Conservation (phyloP, 2,888 invertebrate species). For the Nephrotoma appendiculata region DNA sequence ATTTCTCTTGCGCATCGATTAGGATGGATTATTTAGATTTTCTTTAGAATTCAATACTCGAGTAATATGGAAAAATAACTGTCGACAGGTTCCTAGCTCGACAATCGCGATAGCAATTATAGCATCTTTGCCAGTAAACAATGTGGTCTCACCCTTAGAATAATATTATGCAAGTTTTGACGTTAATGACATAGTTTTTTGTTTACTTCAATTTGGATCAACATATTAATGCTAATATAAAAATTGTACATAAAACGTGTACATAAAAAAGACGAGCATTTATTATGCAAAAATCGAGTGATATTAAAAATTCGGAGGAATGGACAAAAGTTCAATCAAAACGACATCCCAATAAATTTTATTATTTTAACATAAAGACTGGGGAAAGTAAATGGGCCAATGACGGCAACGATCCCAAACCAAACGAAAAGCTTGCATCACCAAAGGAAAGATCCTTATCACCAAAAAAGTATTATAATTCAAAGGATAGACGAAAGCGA, state of each 20-base stretch:
- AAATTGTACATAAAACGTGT: not conserved
- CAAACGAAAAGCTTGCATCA: not conserved
- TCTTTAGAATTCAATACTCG: too few relatives aligned
- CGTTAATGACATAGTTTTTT: not conserved
- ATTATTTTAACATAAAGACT: conserved; percentile 18
- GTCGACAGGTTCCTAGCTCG: too few relatives aligned
- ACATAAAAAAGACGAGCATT: not conserved
- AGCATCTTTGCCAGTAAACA: too few relatives aligned
- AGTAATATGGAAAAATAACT: too few relatives aligned
- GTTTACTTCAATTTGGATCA: not conserved
- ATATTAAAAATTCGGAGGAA: conserved; percentile 2
- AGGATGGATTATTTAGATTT: too few relatives aligned
- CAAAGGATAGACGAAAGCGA: not conserved
- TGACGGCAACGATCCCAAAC: conserved; percentile 5
- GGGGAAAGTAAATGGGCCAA: conserved; percentile 16
- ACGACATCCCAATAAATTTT: conserved; percentile 13
- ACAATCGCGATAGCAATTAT: too few relatives aligned
- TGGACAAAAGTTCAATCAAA: conserved; percentile 17
- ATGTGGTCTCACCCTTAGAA: too few relatives aligned
- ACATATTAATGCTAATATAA: too few relatives aligned
- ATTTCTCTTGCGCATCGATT: too few relatives aligned
- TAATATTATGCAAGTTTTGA: not conserved
- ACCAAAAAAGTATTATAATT: not conserved
- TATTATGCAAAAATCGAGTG: not conserved
- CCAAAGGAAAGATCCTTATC: not conserved